Evolutionary conservation across 1,140 invertebrate genomes (phyloP).

Genomic region (Drosophila watanabei): DNA sequence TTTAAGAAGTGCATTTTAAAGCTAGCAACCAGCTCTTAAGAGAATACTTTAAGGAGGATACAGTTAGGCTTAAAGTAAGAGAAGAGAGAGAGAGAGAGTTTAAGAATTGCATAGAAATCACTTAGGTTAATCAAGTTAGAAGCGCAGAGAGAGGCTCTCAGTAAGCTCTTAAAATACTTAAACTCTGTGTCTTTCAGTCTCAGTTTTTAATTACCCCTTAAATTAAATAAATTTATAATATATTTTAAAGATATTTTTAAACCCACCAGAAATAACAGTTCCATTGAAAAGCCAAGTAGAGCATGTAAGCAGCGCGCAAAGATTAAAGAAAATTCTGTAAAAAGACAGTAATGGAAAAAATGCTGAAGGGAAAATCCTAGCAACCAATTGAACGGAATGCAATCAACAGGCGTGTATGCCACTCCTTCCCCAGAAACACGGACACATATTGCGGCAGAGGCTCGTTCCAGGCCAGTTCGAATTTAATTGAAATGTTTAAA

Average conservation of each 20-base stretch:
- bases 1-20: neutral
- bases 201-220: neutral
- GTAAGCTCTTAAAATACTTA: too few relatives aligned
- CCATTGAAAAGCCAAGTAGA: neutral
- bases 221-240: neutral
- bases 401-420: conserved; percentile 50
- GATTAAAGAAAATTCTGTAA: conserved; percentile 36
- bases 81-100: too few relatives aligned
- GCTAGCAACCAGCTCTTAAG: neutral
- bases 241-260: too few relatives aligned
- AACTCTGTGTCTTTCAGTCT: neutral
- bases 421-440: conserved; percentile 7
- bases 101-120: neutral
- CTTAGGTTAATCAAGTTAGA: neutral
- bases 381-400: conserved; percentile 48
- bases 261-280: neutral
- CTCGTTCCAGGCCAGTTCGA: neutral
- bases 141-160: too few relatives aligned
- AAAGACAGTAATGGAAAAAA: neutral
- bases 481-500: conserved; percentile 77
- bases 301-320: conserved; percentile 31
- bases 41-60: neutral
- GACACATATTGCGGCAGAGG: conserved; percentile 20
- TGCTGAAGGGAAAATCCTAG: conserved; percentile 13
- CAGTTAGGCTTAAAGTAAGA: neutral